phyloP scores from a whole-genome alignment of 1,140 invertebrate species.

The Saxidomus purpurata region DNA sequence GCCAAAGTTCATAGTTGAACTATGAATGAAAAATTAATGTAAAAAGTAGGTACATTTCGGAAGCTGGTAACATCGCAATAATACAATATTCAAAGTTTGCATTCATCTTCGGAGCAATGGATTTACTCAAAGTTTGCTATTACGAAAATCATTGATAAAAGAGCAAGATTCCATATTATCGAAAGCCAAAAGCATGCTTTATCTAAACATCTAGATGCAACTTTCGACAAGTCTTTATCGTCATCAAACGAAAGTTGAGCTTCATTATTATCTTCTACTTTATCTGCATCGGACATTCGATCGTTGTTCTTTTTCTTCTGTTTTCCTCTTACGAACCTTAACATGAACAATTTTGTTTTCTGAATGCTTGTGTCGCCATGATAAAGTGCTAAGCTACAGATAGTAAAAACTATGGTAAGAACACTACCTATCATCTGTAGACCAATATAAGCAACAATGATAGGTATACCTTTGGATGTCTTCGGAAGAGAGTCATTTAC shows the following conservation, averaged over 20 bases:
- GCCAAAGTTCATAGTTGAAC: no score
- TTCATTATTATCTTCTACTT: no score
- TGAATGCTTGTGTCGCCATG: not conserved
- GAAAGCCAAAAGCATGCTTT: constrained; percentile 7
- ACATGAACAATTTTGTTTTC: not conserved
- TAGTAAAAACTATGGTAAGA: not conserved
- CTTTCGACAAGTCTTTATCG: not conserved
- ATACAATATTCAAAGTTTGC: no score
- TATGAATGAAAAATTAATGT: no score
- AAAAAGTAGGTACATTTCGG: no score
- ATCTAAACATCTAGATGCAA: not conserved
- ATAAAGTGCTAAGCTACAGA: not conserved
- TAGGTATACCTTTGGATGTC: not conserved
- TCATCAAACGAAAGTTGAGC: no score
- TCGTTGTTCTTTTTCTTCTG: not conserved
- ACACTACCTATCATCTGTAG: not conserved
- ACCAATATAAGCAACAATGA: constrained; percentile 3
- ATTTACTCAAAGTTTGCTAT: no score
- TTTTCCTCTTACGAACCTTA: not conserved
- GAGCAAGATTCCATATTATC: not conserved
- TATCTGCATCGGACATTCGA: not conserved
- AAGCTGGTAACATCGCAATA: no score
- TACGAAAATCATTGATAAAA: not conserved
- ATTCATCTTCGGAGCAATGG: no score
- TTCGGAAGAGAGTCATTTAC: constrained; percentile 2